Conservation (phyloP, 2,113 vertebrate genomes). For the Chrysochloris asiatica region DNA sequence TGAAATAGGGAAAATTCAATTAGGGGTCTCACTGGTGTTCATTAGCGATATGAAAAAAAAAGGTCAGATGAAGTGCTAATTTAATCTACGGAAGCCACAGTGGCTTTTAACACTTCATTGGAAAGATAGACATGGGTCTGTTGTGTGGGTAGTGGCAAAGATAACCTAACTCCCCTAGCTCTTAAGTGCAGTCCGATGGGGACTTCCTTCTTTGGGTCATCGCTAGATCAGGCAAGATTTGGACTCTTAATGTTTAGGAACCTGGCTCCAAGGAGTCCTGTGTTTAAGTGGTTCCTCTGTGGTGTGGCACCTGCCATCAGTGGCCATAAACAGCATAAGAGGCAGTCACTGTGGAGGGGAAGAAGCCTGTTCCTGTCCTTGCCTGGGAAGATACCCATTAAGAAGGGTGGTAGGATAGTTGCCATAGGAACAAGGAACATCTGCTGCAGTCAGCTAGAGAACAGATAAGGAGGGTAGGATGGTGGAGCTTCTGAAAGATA, state of each 20-base stretch:
- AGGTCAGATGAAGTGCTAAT: slow-evolving; percentile 66
- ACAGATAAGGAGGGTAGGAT: slow-evolving; percentile 18
- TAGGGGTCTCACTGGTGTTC: slow-evolving; percentile 54
- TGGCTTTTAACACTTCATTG: slow-evolving; percentile 23
- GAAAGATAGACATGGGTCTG: not conserved
- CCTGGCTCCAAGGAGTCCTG: not conserved
- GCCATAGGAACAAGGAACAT: slow-evolving; percentile 69
- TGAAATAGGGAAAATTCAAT: slow-evolving; percentile 58
- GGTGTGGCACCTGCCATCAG: not conserved
- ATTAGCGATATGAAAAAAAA: slow-evolving; percentile 22
- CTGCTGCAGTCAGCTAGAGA: slow-evolving; percentile 59
- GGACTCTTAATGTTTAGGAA: not conserved
- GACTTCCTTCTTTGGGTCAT: not conserved
- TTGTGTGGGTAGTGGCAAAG: not conserved
- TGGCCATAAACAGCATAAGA: not conserved
- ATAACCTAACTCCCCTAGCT: not conserved
- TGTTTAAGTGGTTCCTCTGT: not conserved
- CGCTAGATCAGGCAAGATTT: not conserved
- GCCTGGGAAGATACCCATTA: not conserved
- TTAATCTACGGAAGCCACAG: slow-evolving; percentile 24
- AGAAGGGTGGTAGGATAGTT: slow-evolving; percentile 59
- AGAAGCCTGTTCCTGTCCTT: not conserved
- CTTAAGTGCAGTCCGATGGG: not conserved
- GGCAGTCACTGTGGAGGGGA: not conserved
- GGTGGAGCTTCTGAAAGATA: slow-evolving; percentile 47